These are phyloP conservation scores for Germaria angustata DNA, from an alignment of 2,888 invertebrate genomes.

Conservation along the genomic window DNA sequence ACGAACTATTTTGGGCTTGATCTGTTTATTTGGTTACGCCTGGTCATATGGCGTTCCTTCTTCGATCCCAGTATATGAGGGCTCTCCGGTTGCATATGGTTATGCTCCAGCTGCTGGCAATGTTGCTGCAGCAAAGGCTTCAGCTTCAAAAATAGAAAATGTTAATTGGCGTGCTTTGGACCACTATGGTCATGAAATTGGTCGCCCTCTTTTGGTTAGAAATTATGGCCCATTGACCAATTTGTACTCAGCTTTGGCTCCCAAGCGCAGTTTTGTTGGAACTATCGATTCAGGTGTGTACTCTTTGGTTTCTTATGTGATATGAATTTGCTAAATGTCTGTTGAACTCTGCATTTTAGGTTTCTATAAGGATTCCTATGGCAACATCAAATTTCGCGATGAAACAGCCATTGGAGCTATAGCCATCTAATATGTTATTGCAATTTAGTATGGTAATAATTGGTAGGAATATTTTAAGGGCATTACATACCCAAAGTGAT, in stretches of 20 bases:
- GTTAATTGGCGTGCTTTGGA: constrained; percentile 71
- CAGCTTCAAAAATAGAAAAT: constrained; percentile 72
- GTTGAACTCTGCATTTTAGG: constrained; percentile 66
- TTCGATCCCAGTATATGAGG: not conserved
- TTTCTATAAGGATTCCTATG: constrained; percentile 72
- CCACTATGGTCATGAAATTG: constrained; percentile 74
- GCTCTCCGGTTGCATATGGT: constrained; percentile 45
- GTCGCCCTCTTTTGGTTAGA: constrained; percentile 72
- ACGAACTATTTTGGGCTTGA: constrained; percentile 58
- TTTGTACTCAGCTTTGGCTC: constrained; percentile 75
- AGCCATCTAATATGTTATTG: constrained; percentile 69
- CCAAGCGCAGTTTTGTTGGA: constrained; percentile 76
- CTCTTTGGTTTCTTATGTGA: not conserved
- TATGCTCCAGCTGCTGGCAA: constrained; percentile 70
- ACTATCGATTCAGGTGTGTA: constrained; percentile 77
- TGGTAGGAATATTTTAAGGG: constrained; percentile 9
- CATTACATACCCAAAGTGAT: constrained; percentile 43
- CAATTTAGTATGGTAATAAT: not conserved
- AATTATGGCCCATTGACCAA: constrained; percentile 72
- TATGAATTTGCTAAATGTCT: not conserved
- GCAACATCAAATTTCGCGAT: constrained; percentile 70
- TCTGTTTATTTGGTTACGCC: constrained; percentile 43
- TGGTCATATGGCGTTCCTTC: constrained; percentile 26
- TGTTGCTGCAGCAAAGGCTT: constrained; percentile 74
- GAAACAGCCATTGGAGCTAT: constrained; percentile 72